These are phyloP conservation scores for Aphelocoma californica DNA, from an alignment of 2,797 vertebrate genomes.

Conservation along the genomic window DNA sequence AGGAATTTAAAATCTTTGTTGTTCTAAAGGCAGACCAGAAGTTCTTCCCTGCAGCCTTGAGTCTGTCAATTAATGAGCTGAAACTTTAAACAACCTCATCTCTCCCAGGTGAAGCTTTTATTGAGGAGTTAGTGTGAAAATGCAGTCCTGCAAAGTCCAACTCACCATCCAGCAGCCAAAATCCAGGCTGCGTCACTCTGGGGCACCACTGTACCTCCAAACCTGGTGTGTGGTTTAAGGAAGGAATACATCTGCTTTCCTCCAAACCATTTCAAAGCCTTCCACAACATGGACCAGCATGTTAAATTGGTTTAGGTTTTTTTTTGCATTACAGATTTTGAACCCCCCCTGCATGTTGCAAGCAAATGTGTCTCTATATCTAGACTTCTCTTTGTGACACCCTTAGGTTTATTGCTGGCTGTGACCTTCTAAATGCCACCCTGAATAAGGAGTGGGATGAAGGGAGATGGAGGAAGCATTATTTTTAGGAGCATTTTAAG, in stretches of 20 bases:
- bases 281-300: rapidly evolving
- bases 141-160: background rate
- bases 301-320: background rate
- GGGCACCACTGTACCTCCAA: background rate
- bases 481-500: background rate
- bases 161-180: background rate
- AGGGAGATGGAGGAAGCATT: background rate
- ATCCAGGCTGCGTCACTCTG: rapidly evolving
- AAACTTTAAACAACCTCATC: background rate
- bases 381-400: background rate
- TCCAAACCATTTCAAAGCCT: background rate
- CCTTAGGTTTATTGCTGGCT: background rate
- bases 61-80: background rate
- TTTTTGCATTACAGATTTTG: background rate
- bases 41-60: background rate
- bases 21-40: background rate
- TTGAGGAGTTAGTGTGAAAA: background rate
- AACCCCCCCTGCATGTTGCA: background rate
- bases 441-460: background rate
- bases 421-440: background rate
- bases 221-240: background rate
- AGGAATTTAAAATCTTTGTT: background rate
- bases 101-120: background rate
- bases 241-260: background rate
- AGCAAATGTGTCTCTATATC: background rate